Conservation (phyloP, 2,888 invertebrate species). For the Caenorhabditis sp. region DNA sequence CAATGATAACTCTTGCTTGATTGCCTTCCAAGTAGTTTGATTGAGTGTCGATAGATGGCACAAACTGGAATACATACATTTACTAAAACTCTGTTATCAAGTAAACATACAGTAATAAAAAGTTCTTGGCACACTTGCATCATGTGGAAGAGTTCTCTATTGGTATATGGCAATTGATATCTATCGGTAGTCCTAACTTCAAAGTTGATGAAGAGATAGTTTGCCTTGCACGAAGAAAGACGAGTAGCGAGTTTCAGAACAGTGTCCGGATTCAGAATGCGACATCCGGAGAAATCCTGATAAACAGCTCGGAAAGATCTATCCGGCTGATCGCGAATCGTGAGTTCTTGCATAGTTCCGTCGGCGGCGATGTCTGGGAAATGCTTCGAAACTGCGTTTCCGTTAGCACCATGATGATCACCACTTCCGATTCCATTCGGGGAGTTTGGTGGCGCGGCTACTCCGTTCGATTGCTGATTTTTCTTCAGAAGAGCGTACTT, state of each 20-base stretch:
- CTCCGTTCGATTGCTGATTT: not conserved
- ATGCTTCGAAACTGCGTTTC: conserved; percentile 22
- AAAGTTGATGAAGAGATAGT: conserved; percentile 79
- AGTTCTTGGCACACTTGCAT: conserved; percentile 78
- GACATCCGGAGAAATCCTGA: conserved; percentile 85
- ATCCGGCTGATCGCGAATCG: conserved; percentile 86
- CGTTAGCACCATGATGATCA: conserved; percentile 16
- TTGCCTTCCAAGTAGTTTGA: conserved; percentile 74
- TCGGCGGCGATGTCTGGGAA: conserved; percentile 56
- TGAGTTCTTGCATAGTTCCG: conserved; percentile 65
- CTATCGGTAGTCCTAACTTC: conserved; percentile 80
- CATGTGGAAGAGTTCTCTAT: conserved; percentile 80
- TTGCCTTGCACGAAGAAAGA: conserved; percentile 78
- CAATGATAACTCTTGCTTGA: conserved; percentile 71
- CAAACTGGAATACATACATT: conserved; percentile 56
- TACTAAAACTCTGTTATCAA: no score
- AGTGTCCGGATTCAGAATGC: conserved; percentile 77
- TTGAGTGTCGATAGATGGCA: conserved; percentile 81
- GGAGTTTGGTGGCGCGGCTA: not conserved
- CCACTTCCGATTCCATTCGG: conserved; percentile 23
- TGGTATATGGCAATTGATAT: conserved; percentile 79
- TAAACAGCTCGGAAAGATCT: conserved; percentile 86
- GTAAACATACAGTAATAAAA: conserved; percentile 68
- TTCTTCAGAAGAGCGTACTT: conserved; percentile 54
- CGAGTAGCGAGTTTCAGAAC: conserved; percentile 75